A percentile compares a stretch with the other conserved stretches of the same genome.
Conservation (phyloP, 2,113 vertebrate species). For the Mustela nigripes region DNA sequence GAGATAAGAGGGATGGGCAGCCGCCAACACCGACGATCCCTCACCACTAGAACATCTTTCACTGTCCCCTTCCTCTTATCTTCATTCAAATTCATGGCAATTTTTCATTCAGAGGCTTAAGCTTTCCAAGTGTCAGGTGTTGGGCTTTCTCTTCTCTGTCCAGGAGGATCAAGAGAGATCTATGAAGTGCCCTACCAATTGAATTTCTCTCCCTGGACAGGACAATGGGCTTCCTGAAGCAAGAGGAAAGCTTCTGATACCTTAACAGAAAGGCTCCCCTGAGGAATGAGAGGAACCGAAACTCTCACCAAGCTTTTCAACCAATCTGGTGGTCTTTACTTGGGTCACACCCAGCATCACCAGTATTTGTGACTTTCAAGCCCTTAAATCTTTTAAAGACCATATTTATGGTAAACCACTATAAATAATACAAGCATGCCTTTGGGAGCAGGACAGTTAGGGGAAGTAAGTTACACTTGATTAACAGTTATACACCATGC, state of each 20-base stretch:
- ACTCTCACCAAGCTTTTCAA: background rate
- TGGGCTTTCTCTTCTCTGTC: constrained; percentile 60
- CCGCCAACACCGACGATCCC: constrained; percentile 82
- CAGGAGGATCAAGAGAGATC: constrained; percentile 79
- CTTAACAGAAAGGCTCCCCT: background rate
- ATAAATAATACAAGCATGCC: background rate
- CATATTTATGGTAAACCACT: background rate
- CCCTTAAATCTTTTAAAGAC: background rate
- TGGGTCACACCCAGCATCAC: background rate
- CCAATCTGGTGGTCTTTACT: background rate
- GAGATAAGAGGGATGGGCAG: constrained; percentile 87
- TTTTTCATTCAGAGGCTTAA: constrained; percentile 79
- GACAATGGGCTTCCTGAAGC: constrained; percentile 1
- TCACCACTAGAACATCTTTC: constrained; percentile 80
- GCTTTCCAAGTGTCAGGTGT: constrained; percentile 79
- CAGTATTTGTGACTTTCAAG: background rate
- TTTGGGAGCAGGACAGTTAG: background rate
- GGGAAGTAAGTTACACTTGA: background rate
- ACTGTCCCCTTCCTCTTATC: constrained; percentile 83
- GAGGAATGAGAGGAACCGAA: background rate
- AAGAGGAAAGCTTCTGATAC: background rate
- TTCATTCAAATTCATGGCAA: constrained; percentile 82
- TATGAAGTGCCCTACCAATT: constrained; percentile 57
- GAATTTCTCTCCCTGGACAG: constrained; percentile 9
- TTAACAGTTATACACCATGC: background rate